These are phyloP conservation scores for Aphodius sticticus DNA, from an alignment of 2,888 invertebrate species.

Conservation along the genomic window DNA sequence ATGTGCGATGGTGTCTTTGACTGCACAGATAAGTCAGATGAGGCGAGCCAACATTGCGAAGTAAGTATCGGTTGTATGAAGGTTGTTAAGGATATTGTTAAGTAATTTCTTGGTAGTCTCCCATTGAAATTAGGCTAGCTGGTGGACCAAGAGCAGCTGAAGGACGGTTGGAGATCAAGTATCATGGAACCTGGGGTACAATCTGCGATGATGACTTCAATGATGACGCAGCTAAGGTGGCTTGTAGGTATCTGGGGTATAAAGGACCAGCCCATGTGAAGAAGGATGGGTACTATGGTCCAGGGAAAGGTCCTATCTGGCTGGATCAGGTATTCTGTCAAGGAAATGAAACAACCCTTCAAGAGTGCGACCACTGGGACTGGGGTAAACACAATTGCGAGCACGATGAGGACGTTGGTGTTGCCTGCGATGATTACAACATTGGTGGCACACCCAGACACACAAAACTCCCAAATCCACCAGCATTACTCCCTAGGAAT, in stretches of 20 bases:
- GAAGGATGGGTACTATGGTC: slow-evolving; percentile 65
- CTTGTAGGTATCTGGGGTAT: slow-evolving; percentile 67
- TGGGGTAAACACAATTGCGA: slow-evolving; percentile 78
- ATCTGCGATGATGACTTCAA: slow-evolving; percentile 82
- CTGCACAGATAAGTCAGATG: slow-evolving; percentile 72
- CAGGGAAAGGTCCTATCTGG: slow-evolving; percentile 74
- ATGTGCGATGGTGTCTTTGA: slow-evolving; percentile 72
- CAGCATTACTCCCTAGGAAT: not conserved
- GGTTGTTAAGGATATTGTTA: not conserved
- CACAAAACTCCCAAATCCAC: slow-evolving; percentile 12
- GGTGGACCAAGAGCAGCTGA: slow-evolving; percentile 65
- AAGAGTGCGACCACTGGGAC: slow-evolving; percentile 69
- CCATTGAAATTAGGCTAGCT: slow-evolving; percentile 67
- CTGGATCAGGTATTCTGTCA: slow-evolving; percentile 73
- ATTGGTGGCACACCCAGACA: slow-evolving; percentile 27
- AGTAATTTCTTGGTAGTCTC: slow-evolving; percentile 54
- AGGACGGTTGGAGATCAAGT: slow-evolving; percentile 75
- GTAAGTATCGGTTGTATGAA: slow-evolving; percentile 55
- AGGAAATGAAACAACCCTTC: slow-evolving; percentile 72
- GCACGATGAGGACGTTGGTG: slow-evolving; percentile 77
- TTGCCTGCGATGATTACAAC: slow-evolving; percentile 56
- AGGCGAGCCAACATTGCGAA: slow-evolving; percentile 66
- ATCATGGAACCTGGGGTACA: slow-evolving; percentile 77
- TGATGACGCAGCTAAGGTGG: slow-evolving; percentile 69
- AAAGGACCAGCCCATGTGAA: slow-evolving; percentile 62